Percentiles rank a stretch among this genome's conserved stretches.
These are phyloP conservation scores for Pristiophorus japonicus DNA, from an alignment of 2,113 vertebrate species.

Conservation along the genomic window DNA sequence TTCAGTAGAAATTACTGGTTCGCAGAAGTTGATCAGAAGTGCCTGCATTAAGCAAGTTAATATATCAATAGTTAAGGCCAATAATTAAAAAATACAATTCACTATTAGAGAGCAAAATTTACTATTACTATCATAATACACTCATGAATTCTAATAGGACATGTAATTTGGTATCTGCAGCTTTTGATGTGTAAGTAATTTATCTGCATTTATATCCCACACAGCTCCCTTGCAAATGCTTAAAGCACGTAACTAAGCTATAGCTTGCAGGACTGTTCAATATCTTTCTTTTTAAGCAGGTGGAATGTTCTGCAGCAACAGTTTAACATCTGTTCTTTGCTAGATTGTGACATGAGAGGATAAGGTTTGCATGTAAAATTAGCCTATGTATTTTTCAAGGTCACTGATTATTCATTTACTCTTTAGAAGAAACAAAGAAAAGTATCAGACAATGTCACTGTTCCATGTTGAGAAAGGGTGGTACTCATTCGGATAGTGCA, in stretches of 20 bases:
- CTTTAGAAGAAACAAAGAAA: not conserved
- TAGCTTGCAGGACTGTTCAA: constrained; percentile 24
- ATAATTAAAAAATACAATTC: not conserved
- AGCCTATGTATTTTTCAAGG: constrained; percentile 23
- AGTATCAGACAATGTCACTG: not conserved
- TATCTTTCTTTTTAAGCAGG: constrained; percentile 32
- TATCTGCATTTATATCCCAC: not conserved
- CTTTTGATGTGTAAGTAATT: constrained; percentile 1
- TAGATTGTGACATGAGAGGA: constrained; percentile 11
- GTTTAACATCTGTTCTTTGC: constrained; percentile 32
- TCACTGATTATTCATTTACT: constrained; percentile 23
- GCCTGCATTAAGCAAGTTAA: not conserved
- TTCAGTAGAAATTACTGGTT: not conserved
- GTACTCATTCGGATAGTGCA: not conserved
- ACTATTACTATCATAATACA: not conserved
- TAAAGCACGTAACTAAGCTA: not conserved
- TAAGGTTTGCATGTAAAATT: constrained; percentile 34
- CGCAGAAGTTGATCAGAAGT: not conserved
- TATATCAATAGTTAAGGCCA: not conserved
- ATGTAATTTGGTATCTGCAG: not conserved
- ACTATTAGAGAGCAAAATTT: constrained; percentile 15
- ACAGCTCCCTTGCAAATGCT: not conserved
- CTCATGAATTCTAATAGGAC: not conserved
- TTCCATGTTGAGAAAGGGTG: too few relatives aligned
- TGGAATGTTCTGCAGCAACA: constrained; percentile 35